Base-by-base conservation (phyloP, 2,113 vertebrate species). In the Mus spicilegus region DNA sequence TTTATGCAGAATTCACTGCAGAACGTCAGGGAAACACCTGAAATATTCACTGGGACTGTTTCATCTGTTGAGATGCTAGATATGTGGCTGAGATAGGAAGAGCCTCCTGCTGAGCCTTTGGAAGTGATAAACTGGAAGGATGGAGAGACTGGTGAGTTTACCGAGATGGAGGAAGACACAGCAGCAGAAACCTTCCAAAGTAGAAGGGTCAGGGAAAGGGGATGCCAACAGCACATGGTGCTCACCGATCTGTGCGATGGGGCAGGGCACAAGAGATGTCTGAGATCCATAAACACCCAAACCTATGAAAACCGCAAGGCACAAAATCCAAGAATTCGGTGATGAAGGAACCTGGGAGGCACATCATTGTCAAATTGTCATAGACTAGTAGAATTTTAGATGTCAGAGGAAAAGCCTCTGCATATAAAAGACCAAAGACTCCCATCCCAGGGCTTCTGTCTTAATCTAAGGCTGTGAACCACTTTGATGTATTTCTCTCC, bases 41-140 rank as follows among this genome's bases (percentile, higher is more conserved):
- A 81, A 93, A 89, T 28, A 36, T 30, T 46, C 42, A 33, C 28
- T 12, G 13, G 11, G 42, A 13, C 28, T 36, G 28, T 67, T 30
- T 46, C 42, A 30, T 77, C 4, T 49, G 39, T 82, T 93, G 54
- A 94, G 69, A 94, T 70, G 36, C 36, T 69, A 84, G 78, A 93
- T n/a, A 42, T 36, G 36, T 54, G 17, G 30, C 67, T 28, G 81
- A 42, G 8, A 54, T 19, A 51, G 49, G 56, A 90, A 78, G 91
- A 54, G 17, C 4, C 9, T 69, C 13, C 75, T 26, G n/a, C 6
- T 67, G 13, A 88, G 81, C n/a, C 81, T 90, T 22, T 72, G 90
- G 22, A 69, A 61, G 69, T 54, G 36, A 86, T 63, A 91, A 76
- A 26, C n/a, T n/a, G 65, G 80, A 56, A 58, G 17, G 8, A 0